These are phyloP conservation scores for Glossophaga mutica DNA, from an alignment of 2,797 vertebrate species.

Conservation along the genomic window DNA sequence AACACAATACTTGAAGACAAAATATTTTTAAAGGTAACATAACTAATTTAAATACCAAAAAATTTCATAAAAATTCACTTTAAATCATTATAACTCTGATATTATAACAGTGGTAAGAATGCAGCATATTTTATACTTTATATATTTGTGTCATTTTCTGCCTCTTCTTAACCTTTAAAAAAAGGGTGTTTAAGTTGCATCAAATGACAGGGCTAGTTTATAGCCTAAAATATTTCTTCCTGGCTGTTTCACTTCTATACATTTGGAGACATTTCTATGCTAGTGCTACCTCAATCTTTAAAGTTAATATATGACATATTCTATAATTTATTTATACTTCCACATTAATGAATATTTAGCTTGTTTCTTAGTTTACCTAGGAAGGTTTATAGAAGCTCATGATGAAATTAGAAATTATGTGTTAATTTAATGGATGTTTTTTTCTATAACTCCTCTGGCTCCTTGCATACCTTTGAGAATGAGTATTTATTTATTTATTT, in stretches of 20 bases:
- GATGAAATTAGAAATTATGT: neutral
- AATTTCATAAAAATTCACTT: neutral
- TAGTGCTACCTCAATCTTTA: neutral
- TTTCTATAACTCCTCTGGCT: neutral
- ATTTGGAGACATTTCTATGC: neutral
- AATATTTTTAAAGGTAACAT: neutral
- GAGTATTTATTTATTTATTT: neutral
- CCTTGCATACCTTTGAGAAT: neutral
- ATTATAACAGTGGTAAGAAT: neutral
- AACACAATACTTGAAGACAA: neutral
- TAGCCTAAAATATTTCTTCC: neutral
- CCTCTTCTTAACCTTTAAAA: neutral
- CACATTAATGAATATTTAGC: neutral
- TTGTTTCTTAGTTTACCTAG: neutral
- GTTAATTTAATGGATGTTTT: neutral
- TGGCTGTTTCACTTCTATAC: neutral
- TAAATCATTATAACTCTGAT: conserved; percentile 2
- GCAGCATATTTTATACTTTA: neutral
- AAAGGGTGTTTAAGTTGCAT: neutral
- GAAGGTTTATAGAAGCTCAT: neutral
- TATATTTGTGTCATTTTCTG: neutral
- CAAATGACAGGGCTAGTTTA: neutral
- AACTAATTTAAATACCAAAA: neutral
- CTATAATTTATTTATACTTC: neutral
- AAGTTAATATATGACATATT: neutral